A percentile compares a stretch with the other conserved stretches of the same genome.
Conservation (phyloP, 2,113 vertebrate genomes). For the Lathamus discolor region DNA sequence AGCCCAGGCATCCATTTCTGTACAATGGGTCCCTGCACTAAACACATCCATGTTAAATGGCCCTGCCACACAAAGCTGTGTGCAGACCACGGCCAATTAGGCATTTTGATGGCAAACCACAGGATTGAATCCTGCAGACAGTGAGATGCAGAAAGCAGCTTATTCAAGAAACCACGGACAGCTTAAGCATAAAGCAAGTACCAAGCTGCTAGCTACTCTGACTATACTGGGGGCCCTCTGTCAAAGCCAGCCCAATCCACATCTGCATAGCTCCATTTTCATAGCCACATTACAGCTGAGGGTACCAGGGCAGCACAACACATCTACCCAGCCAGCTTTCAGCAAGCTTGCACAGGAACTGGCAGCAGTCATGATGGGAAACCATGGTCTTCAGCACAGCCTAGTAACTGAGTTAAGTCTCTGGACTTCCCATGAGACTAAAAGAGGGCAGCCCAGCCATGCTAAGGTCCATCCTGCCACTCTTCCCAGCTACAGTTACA, state of each 20-base stretch:
- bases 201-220: background rate
- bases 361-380: background rate
- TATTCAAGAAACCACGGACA: accelerated
- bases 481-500: background rate
- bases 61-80: background rate
- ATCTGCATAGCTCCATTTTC: background rate
- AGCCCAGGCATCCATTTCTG: background rate
- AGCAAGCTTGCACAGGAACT: background rate
- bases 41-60: background rate
- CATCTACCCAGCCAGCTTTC: background rate
- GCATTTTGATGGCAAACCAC: background rate
- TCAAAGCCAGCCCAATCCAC: background rate
- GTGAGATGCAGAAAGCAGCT: background rate
- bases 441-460: background rate
- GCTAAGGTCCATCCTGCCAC: background rate
- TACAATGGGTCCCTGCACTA: background rate
- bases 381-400: accelerated
- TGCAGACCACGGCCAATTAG: background rate
- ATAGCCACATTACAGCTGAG: background rate
- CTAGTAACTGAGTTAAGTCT: background rate
- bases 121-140: background rate
- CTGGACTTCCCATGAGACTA: background rate
- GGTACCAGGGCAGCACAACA: background rate
- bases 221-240: background rate
- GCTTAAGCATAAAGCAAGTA: background rate